Percentiles rank a stretch among this genome's conserved stretches.
Evolutionary conservation across 2,888 invertebrate species (phyloP).

Genomic region (Nomada flava): DNA sequence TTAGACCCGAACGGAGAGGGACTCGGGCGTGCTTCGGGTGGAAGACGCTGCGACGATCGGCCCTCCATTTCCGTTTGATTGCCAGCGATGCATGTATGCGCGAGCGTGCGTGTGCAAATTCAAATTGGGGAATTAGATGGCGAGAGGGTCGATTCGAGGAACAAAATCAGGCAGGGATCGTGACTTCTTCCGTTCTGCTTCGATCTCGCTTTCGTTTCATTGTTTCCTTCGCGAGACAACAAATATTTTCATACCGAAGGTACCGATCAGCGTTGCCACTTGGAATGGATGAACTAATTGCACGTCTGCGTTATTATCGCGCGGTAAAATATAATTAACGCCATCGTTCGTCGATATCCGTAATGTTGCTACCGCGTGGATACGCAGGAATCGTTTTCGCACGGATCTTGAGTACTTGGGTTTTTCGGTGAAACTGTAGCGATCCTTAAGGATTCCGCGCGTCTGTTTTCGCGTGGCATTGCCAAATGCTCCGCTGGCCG

Average conservation of each 20-base stretch:
- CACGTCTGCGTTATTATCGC: slow-evolving; percentile 56
- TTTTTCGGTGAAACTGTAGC: too few species aligned
- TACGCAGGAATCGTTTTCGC: not conserved
- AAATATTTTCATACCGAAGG: not conserved
- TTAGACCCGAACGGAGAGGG: slow-evolving; percentile 51
- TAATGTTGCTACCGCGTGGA: slow-evolving; percentile 33
- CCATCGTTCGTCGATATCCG: slow-evolving; percentile 56
- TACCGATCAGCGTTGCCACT: slow-evolving; percentile 19
- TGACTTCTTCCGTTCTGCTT: slow-evolving; percentile 28
- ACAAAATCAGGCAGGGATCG: slow-evolving; percentile 47
- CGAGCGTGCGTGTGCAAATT: slow-evolving; percentile 62
- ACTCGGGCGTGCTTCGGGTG: not conserved
- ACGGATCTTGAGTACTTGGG: too few species aligned
- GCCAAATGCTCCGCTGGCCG: not conserved
- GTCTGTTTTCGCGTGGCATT: not conserved
- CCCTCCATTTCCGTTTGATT: slow-evolving; percentile 75
- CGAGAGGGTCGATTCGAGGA: slow-evolving; percentile 46
- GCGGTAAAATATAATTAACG: slow-evolving; percentile 68
- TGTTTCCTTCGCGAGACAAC: not conserved
- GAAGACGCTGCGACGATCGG: slow-evolving; percentile 23
- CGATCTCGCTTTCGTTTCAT: not conserved
- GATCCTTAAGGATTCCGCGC: not conserved
- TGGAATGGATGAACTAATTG: not conserved
- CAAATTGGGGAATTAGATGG: slow-evolving; percentile 73
- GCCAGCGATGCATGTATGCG: slow-evolving; percentile 53